These are phyloP conservation scores for Athalia cordata DNA, from an alignment of 2,888 invertebrate genomes.

Conservation along the genomic window DNA sequence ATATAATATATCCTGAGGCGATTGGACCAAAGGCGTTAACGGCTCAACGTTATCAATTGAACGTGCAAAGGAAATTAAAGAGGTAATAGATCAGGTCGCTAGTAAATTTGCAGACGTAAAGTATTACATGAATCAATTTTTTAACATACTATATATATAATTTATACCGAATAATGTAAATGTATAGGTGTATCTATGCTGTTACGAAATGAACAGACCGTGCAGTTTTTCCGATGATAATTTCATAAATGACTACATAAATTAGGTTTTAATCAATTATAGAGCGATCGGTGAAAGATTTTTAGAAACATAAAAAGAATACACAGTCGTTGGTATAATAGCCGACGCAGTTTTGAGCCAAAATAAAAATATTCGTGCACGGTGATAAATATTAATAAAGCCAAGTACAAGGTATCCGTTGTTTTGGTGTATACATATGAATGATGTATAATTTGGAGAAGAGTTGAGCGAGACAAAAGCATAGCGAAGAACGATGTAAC, in stretches of 20 bases:
- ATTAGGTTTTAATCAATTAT: too few relatives aligned
- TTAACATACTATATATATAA: not conserved
- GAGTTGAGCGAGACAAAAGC: not conserved
- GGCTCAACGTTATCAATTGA: constrained; percentile 31
- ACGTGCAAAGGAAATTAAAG: constrained; percentile 34
- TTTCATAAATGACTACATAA: not conserved
- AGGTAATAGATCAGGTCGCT: constrained; percentile 30
- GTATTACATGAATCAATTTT: too few relatives aligned
- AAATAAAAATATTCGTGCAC: not conserved
- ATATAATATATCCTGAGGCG: constrained; percentile 7
- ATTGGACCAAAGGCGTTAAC: constrained; percentile 28
- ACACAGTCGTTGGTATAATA: too few relatives aligned
- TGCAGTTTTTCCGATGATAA: not conserved
- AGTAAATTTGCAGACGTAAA: constrained; percentile 10
- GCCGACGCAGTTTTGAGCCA: not conserved
- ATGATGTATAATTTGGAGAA: constrained; percentile 20
- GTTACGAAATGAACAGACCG: too few relatives aligned
- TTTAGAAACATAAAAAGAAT: too few relatives aligned
- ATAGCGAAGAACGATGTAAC: not conserved
- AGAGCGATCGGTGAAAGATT: too few relatives aligned
- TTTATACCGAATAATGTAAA: too few relatives aligned
- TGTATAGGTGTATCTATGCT: too few relatives aligned
- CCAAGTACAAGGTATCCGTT: not conserved
- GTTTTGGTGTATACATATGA: constrained; percentile 10
- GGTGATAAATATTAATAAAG: constrained; percentile 3